Base-by-base conservation (phyloP, 2,113 vertebrate species). In the Smithornis capensis region DNA sequence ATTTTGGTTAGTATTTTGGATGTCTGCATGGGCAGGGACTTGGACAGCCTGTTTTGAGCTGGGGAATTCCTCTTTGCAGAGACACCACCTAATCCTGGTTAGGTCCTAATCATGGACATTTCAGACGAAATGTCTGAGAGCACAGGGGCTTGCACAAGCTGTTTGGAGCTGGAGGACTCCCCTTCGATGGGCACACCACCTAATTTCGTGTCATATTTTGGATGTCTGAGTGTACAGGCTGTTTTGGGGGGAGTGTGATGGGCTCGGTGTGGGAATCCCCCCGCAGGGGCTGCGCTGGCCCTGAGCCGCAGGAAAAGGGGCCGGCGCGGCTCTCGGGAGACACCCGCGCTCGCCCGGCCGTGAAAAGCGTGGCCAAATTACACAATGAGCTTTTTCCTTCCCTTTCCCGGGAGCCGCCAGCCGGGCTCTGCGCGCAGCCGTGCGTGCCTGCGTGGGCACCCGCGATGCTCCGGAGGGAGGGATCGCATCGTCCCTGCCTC, bases 181-280 rank as follows among this genome's bases (percentile, higher is more conserved):
- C 6, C 17, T 60, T 16, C 2, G 6, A 7, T 2, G 44, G 17
- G 3, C 6, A 50, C 4, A 42, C 23, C 7, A 1, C 8, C 1
- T 11, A 0, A 23, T 75, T 49, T 33, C 12, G 0, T 6, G 27
- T 14, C 1, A 2, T 1, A 23, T 28, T 31, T 56, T 0, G 0
- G 1, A 5, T 0, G 1, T 5, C 31, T 5, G 37, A 0, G 0
- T 4, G 1, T 2, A 0, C 38, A 12, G 65, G 55, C 31, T 19
- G 53, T 74, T 60, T 18, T 3, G 19, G 5, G 12, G 31, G 12
- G 10, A 7, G 10, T 3, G 9, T 0, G 35, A 22, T 22, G 42
- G 31, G 12, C 19, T 22, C 5, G 1, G 18, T 0, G 1, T 7
- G 64, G 70, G 35, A 19, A 35, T 12, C 77, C 33, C 19, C 1